Evolutionary conservation across 92 coral and sea anemone species (phyloP), one percentile per base, ranked within the genome.

Genomic region (Phymanthus crucifer): DNA sequence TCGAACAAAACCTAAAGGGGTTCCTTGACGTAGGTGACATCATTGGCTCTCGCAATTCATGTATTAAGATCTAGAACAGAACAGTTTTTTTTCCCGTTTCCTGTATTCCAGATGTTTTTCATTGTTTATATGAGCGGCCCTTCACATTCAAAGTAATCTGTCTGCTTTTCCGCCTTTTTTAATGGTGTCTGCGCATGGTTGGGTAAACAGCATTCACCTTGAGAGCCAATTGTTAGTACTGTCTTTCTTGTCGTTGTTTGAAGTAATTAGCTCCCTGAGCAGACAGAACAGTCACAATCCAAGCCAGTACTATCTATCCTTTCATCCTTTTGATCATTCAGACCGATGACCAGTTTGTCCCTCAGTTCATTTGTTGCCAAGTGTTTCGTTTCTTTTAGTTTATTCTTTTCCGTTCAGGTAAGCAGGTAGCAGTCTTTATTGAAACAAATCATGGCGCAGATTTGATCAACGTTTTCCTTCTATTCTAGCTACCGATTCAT

Each of bases 11-110:
- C 11, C 48, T 43, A 43, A 54, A 54, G n/a, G 7, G 27, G 24
- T 54, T 65, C 43, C 36, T 26, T 19, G 18, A 74, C n/a, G n/a
- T n/a, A 36, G 57, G 32, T 47, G 37, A 40, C 45, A 32, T 47
- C 19, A 76, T 75, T 27, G 24, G 68, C 56, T 75, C 48, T 75
- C 37, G 69, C 33, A 56, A 32, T 50, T 70, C 79, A 76, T 76
- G 24, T 54, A 21, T 76, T 76, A 74, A 31, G n/a, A n/a, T n/a
- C n/a, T n/a, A n/a, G n/a, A n/a, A n/a, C n/a, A n/a, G 80, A 32
- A 24, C 3, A 36, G 80, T 58, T 47, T 31, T 74, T 74, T 52
- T 31, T 9, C 68, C 23, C n/a, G 66, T 76, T 50, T 76, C 80
- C 71, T 58, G 71, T 23, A 1, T 24, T 70, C 56, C 77, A 72